Evolutionary conservation across 2,888 invertebrate genomes (phyloP), one percentile per base, ranked within the genome.

Genomic region (Machimus rusticus): DNA sequence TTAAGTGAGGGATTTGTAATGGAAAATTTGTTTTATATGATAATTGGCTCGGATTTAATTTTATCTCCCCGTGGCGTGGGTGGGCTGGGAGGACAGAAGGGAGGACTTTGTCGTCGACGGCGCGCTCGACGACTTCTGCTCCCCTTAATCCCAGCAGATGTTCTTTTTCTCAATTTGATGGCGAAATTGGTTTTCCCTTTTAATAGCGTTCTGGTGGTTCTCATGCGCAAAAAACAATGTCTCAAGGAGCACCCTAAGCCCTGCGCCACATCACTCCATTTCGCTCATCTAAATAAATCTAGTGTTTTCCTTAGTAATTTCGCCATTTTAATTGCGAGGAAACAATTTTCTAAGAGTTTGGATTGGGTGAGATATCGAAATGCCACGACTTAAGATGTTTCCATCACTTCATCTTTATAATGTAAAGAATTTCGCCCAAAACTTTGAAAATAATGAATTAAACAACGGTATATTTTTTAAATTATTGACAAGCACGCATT

Each of bases 21-120:
- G 87, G 87, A 89, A 89, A 89, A 89, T 89, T 89, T 89, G 89
- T 89, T 89, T 89, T 89, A 89, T 89, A 89, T 89, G 89, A 89
- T 89, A 89, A 89, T 89, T 89, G 89, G 88, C 89, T 89, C 74
- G 88, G 89, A 89, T 88, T 88, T 88, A 89, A 89, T 88, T 88
- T 88, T 88, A 89, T 89, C 88, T 87, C 79, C 39, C 84, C 39
- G 46, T 39, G 79, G 46, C 39, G 46, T 39, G 79, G 46, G 46
- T n/a, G 79, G 46, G 12, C 3, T 4, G 55, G 19, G 55, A 8
- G 55, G 55, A 19, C 0, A 0, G 9, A 12, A 12, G 12, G 66
- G 12, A 66, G 23, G n/a, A 51, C 51, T n/a, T 39, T 39, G 9
- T 66, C 66, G 23, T 66, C 19, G 55, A n/a, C 66, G 66, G 28